phyloP scores from a whole-genome alignment of 2,888 invertebrate genomes.

The Agrochola litura region DNA sequence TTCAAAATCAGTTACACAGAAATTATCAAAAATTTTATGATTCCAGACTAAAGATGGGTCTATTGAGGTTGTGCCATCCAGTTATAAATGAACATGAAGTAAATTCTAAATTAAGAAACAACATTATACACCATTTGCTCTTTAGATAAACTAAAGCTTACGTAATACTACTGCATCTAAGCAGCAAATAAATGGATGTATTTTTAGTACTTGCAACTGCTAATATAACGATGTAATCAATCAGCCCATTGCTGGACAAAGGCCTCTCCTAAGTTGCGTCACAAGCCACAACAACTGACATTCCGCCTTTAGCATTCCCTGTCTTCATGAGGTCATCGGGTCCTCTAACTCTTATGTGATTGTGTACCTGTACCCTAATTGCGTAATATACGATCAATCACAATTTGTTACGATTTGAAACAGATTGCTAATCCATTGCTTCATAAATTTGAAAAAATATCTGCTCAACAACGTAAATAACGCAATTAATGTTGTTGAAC shows the following conservation, averaged over 20 bases:
- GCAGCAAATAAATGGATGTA: neutral
- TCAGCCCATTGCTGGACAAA: neutral
- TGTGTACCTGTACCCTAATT: neutral
- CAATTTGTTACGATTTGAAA: too few species aligned
- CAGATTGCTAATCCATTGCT: too few species aligned
- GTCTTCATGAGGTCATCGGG: conserved; percentile 17
- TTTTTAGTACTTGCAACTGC: neutral
- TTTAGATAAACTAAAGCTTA: neutral
- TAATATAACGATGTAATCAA: conserved; percentile 11
- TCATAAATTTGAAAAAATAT: too few species aligned
- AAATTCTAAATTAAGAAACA: neutral
- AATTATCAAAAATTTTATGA: neutral
- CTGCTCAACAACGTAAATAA: too few species aligned
- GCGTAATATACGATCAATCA: too few species aligned
- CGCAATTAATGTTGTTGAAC: too few species aligned
- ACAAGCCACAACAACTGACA: conserved; percentile 2
- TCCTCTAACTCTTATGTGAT: conserved; percentile 17
- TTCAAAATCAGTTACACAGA: neutral
- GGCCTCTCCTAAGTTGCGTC: neutral
- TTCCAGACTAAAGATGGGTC: too few species aligned
- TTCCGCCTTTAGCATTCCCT: neutral
- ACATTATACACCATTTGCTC: neutral
- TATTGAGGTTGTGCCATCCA: neutral
- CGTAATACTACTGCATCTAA: neutral
- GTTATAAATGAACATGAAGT: neutral